Evolutionary conservation across 2,113 vertebrate genomes (phyloP).

Genomic region (Bujurquina vittata): DNA sequence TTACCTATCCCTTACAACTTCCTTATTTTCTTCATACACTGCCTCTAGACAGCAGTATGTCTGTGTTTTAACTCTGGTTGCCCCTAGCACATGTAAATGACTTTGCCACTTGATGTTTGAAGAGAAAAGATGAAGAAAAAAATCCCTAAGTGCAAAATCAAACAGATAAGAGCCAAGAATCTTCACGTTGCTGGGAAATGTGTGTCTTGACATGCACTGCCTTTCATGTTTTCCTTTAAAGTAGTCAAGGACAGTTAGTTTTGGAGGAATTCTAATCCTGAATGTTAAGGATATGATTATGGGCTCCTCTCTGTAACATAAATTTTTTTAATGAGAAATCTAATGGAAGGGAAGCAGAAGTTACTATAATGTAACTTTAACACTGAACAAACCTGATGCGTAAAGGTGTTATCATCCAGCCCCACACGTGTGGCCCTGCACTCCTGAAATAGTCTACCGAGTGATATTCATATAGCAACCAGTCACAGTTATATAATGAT

Average conservation of each 20-base stretch:
- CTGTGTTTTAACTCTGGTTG: constrained; percentile 84
- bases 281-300: constrained; percentile 52
- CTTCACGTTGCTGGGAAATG: constrained; percentile 81
- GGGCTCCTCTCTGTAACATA: constrained; percentile 39
- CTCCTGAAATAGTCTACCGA: constrained; percentile 22
- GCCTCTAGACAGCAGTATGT: constrained; percentile 73
- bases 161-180: constrained; percentile 83
- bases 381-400: constrained; percentile 12
- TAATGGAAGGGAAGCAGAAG: constrained; percentile 18
- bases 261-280: constrained; percentile 58
- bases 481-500: constrained; percentile 17
- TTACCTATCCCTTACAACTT: constrained; percentile 41
- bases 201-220: constrained; percentile 79
- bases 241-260: constrained; percentile 80
- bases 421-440: constrained; percentile 46
- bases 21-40: constrained; percentile 65
- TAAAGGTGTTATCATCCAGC: constrained; percentile 47
- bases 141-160: constrained; percentile 87
- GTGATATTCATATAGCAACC: constrained; percentile 41
- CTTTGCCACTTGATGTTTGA: constrained; percentile 85
- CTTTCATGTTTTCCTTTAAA: constrained; percentile 83
- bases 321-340: background rate
- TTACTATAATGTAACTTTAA: constrained; percentile 4
- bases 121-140: constrained; percentile 84
- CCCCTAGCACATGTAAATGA: constrained; percentile 86